Evolutionary conservation across 2,797 vertebrate species (phyloP), one percentile per base, ranked within the genome.

Genomic region (Gymnodraco acuticeps): DNA sequence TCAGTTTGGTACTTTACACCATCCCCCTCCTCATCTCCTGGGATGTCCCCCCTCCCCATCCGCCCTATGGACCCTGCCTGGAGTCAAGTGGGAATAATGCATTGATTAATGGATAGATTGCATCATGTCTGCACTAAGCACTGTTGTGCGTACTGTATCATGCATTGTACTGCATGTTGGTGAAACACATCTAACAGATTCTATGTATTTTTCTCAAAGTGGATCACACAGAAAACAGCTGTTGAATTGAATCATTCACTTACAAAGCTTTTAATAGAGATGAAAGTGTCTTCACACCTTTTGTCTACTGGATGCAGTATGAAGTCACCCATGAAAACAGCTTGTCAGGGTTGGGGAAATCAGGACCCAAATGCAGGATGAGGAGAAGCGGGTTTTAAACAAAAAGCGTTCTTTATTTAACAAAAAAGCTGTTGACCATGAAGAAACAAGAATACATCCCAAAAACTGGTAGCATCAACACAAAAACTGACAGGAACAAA

Each of bases 61-160:
- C 33, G 72, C 64, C 67, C 55, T 55, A 14, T n/a, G 54, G n/a
- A 15, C 45, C 72, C 42, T 45, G 69, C 55, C 64, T 17, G 52
- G 64, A 80, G 67, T 66, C 84, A 89, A 77, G 75, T 69, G 78
- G 86, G 85, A 80, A 89, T 89, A 87, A 85, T 83, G 76, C 86
- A 92, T 94, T 43, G 83, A 91, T 91, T 84, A 61, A 52, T 64
- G 56, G 61, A 70, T 76, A 72, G 80, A 80, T 59, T 5, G 12
- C 71, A 72, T 76, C 54, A 72, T 51, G 60, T 55, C 27, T 78
- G 73, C 77, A 75, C 66, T 0, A 15, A 27, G 41, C 48, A 41
- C 51, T 48, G 23, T 70, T 85, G 73, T 73, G 75, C 58, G 51
- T 46, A 17, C 5, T 9, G 19, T n/a, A 10, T 17, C 2, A 0